phyloP scores from a whole-genome alignment of 2,797 vertebrate genomes.

The Botia kubotai region DNA sequence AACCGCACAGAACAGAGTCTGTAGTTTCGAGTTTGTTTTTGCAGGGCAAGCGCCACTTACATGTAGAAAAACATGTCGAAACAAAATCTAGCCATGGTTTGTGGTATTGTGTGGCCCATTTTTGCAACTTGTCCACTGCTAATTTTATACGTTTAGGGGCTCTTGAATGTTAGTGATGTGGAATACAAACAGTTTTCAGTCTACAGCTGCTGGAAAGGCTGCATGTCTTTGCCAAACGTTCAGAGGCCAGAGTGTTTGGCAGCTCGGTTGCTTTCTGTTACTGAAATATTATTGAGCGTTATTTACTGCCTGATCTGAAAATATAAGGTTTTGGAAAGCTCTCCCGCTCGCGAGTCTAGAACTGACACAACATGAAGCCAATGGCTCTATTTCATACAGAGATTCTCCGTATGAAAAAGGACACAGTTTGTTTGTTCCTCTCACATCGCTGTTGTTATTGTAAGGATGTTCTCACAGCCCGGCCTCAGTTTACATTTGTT shows the following conservation, averaged over 20 bases:
- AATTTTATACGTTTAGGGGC: neutral
- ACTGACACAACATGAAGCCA: constrained; percentile 17
- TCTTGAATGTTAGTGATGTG: constrained; percentile 4
- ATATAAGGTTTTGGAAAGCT: constrained; percentile 47
- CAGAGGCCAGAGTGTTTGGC: constrained; percentile 49
- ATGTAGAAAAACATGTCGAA: neutral
- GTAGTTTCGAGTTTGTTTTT: neutral
- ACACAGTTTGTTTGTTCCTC: constrained; percentile 11
- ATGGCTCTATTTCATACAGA: neutral
- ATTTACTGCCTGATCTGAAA: constrained; percentile 53
- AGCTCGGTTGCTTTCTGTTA: constrained; percentile 46
- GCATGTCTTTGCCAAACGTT: constrained; percentile 41
- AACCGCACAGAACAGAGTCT: neutral
- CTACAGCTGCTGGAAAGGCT: constrained; percentile 47
- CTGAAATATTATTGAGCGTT: constrained; percentile 47
- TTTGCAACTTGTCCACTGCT: neutral
- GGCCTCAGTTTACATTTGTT: constrained; percentile 9
- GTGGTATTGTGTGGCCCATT: neutral
- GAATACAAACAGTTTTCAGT: constrained; percentile 10
- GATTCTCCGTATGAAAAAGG: neutral
- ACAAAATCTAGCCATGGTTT: neutral
- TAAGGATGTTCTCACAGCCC: neutral
- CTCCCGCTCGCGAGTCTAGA: constrained; percentile 8
- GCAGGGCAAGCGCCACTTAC: neutral
- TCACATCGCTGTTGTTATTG: constrained; percentile 16